Base-by-base conservation (phyloP, 2,113 vertebrate species). In the Rhegmatorhina hoffmannsi region DNA sequence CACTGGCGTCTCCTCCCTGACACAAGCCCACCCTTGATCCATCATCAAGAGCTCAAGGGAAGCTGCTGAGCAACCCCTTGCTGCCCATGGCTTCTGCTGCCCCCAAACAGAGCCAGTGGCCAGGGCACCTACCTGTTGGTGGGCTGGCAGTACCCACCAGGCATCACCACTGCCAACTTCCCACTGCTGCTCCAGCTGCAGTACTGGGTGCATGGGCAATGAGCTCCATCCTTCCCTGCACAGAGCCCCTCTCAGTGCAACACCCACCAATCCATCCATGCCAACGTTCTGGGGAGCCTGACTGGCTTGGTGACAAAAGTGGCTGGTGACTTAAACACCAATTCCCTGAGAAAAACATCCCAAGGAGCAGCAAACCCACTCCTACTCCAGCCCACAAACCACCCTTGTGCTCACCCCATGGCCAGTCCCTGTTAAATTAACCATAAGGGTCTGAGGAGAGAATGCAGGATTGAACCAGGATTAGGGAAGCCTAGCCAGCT, bases 231-330 rank as follows among this genome's bases (percentile, higher is more conserved):
- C 64, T 34, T 80, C 50, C 34, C 1, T 0, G 18, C n/a, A 9
- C 46, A 36, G n/a, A 70, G 7, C 9, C 31, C 46, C 14, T 33
- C 26, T 20, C 3, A 19, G 26, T 15, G 5, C 38, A 38, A 66
- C 46, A 62, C 3, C 15, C 21, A 4, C 33, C 5, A 3, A 34
- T 16, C 75, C 17, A 4, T 10, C 36, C 2, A 0, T 12, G n/a
- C 56, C 79, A 29, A 44, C 25, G 46, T 34, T 52, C 59, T 46
- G 64, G 21, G 11, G 36, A 77, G 44, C 59, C 1, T 3, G 36
- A 17, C 53, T 9, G 2, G 8, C 67, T 64, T 0, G 0, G 28
- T 78, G 59, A 60, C 29, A 78, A 52, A 68, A 56, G 66, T 8
- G 20, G 21, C 25, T 56, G 49, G 25, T 44, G 21, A 11, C 29